Percentiles rank a stretch among this genome's conserved stretches.
Conservation (phyloP, 2,888 invertebrate species). For the Orthosia cruda region DNA sequence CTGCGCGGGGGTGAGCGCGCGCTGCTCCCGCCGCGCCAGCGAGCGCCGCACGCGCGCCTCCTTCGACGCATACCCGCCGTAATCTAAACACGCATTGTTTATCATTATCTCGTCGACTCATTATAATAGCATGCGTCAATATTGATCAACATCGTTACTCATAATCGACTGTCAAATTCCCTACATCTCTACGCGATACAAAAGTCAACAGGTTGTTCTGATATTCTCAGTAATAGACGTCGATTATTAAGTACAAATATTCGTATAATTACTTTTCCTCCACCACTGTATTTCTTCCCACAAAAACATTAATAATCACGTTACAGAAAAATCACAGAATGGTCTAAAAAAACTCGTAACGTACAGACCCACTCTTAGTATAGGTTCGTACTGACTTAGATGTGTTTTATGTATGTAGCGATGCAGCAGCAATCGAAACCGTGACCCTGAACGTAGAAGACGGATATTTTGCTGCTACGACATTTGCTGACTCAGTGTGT, state of each 20-base stretch:
- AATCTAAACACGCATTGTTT: slow-evolving; percentile 77
- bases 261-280: slow-evolving; percentile 39
- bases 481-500: slow-evolving; percentile 30
- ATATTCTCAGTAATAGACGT: slow-evolving; percentile 19
- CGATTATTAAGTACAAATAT: not conserved
- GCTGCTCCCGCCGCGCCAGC: slow-evolving; percentile 85
- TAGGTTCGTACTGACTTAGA: slow-evolving; percentile 33
- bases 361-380: slow-evolving; percentile 22
- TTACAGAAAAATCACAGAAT: slow-evolving; percentile 6
- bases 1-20: slow-evolving; percentile 82
- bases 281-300: slow-evolving; percentile 38
- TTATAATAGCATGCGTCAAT: slow-evolving; percentile 53
- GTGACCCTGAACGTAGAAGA: slow-evolving; percentile 53
- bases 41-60: slow-evolving; percentile 86
- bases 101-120: slow-evolving; percentile 41
- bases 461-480: slow-evolving; percentile 22
- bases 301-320: slow-evolving; percentile 22
- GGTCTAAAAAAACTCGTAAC: slow-evolving; percentile 7
- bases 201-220: slow-evolving; percentile 42
- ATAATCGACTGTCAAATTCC: slow-evolving; percentile 41
- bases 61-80: slow-evolving; percentile 87
- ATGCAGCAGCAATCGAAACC: slow-evolving; percentile 51
- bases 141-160: slow-evolving; percentile 48
- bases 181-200: slow-evolving; percentile 27
- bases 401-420: slow-evolving; percentile 48